Base-by-base conservation (phyloP, 2,888 invertebrate genomes). In the Cheilosia soror region DNA sequence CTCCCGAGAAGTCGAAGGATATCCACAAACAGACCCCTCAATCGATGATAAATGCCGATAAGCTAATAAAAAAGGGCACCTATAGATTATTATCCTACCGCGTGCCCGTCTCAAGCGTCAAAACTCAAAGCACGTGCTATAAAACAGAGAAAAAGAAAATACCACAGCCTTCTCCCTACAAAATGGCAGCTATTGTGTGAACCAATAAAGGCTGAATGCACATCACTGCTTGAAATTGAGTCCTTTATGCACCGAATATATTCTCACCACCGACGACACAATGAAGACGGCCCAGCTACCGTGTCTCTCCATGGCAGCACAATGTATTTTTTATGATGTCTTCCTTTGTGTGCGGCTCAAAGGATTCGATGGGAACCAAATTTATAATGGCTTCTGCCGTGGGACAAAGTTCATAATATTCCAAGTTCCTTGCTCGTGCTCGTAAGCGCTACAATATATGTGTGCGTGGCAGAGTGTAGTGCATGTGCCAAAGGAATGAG, bases 281-380 rank as follows among this genome's bases (percentile, higher is more conserved):
- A 72, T 44, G 55, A 55, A 15, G 42, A 40, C 33, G 37, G 37
- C 37, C 44, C 44, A 51, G 25, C 51, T 9, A 33, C 58, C 15
- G 55, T 25, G 37, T n/a, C 51, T 51, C 29, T 33, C 5, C 29
- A 27, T 25, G 78, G 42, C 27, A 62, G 66, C 40, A 66, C 44
- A 55, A 71, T 66, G 82, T 77, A 62, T 78, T 63, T 73, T 78
- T 78, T 73, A 73, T 73, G 62, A 69, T 57, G 44, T 68, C 78
- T 78, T 55, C 63, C 63, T 80, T 83, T 83, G 78, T 83, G 37
- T 68, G 57, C 51, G 40, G 55, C 72, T 83, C 83, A 78, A 78
- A 78, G 83, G 72, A 83, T 83, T 83, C 78, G 83, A 73, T 78
- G 83, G 68, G 73, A 49, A 51, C 37, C 57, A 60, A 83, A 72